phyloP scores from a whole-genome alignment of 2,113 vertebrate species.

The Sialia sialis region DNA sequence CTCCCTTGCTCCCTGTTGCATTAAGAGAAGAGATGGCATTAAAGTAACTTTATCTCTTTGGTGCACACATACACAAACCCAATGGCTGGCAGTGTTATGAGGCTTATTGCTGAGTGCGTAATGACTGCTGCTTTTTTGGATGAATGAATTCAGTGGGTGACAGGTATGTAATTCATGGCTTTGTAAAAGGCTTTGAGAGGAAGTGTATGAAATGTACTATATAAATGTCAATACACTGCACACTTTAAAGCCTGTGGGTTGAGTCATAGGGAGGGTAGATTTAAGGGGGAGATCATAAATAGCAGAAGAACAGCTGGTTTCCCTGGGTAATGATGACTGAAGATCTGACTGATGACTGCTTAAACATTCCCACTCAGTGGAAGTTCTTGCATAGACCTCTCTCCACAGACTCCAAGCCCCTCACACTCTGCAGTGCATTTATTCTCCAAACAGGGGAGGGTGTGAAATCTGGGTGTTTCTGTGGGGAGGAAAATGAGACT shows the following conservation, averaged over 20 bases:
- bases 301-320: slow-evolving; percentile 66
- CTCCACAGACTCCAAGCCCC: background rate
- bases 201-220: slow-evolving; percentile 71
- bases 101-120: slow-evolving; percentile 59
- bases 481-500: background rate
- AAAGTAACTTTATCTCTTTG: slow-evolving; percentile 66
- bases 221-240: slow-evolving; percentile 70
- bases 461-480: background rate
- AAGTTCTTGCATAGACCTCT: background rate
- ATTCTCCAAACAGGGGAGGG: background rate
- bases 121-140: slow-evolving; percentile 71
- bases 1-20: background rate
- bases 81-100: slow-evolving; percentile 51
- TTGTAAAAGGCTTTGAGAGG: slow-evolving; percentile 73
- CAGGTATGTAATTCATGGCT: slow-evolving; percentile 75
- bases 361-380: background rate
- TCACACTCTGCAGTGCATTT: background rate
- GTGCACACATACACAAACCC: slow-evolving; percentile 55
- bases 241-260: slow-evolving; percentile 64
- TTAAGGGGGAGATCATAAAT: slow-evolving; percentile 61
- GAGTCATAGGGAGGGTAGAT: slow-evolving; percentile 54
- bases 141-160: slow-evolving; percentile 70
- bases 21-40: slow-evolving; percentile 50
- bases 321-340: slow-evolving; percentile 60
- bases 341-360: slow-evolving; percentile 47